Base-by-base conservation (phyloP, 2,113 vertebrate genomes). In the Datnioides undecimradiatus region DNA sequence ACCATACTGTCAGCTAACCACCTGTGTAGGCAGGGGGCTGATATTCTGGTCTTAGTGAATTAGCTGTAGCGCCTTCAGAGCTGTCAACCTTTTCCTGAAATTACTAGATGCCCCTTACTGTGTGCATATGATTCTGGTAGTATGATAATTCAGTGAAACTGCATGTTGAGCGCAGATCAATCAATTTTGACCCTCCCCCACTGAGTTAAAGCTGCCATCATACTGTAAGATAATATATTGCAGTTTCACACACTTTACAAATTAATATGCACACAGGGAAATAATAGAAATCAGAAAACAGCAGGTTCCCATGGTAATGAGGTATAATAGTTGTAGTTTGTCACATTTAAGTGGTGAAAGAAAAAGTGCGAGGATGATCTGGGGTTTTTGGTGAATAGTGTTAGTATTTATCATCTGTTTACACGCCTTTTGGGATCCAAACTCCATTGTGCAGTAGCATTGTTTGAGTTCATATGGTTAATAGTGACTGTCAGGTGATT, bases 11-110 rank as follows among this genome's bases (percentile, higher is more conserved):
- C 60, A 64, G 62, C 19, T 59, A 36, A 83, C 58, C 66, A 63
- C 58, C 36, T 73, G n/a, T 65, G 54, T 31, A n/a, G 17, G 43
- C 38, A 66, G 80, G 69, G 65, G 36, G 49, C 57, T 70, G 71
- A 66, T 65, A 48, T 69, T 48, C 54, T 72, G 48, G 41, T 72
- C 23, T 55, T 48, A 25, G 40, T 51, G 41, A 82, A 82, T 79
- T 79, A 89, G 40, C 79, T 48, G 31, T 16, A 34, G 43, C 33
- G 55, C 60, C 51, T 48, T 82, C 59, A 57, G 21, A 64, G 64
- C 65, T 82, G 70, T 75, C 82, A 66, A 40, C 54, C 72, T 79
- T 83, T 81, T 66, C 63, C 63, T 68, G 43, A 73, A 80, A 80
- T 85, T 46, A 60, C 45, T 25, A 66, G 23, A 58, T 52, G 68